These are phyloP conservation scores for Drosophila imparisetae DNA, from an alignment of 2,888 invertebrate genomes.

Conservation along the genomic window DNA sequence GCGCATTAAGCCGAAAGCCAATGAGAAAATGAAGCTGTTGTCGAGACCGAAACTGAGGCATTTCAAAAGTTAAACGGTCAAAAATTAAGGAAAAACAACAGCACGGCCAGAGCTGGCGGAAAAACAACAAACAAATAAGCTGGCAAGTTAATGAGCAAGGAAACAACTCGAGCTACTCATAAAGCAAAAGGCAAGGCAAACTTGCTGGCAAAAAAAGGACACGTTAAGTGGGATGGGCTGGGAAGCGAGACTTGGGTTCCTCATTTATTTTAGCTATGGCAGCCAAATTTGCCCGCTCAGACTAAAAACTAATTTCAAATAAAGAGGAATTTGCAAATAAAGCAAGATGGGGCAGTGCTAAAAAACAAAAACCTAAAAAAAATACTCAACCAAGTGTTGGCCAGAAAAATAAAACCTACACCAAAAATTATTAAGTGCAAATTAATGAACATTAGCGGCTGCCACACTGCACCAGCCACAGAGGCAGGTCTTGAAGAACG, in stretches of 20 bases:
- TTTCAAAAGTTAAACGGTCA: conserved; percentile 73
- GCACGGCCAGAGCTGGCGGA: conserved; percentile 16
- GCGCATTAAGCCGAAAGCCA: conserved; percentile 54
- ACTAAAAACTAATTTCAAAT: conserved; percentile 72
- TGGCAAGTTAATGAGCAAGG: conserved; percentile 69
- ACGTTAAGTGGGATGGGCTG: conserved; percentile 13
- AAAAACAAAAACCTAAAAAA: conserved; percentile 28
- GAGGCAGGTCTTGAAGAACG: conserved; percentile 12
- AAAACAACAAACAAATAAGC: conserved; percentile 51
- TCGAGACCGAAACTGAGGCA: conserved; percentile 28
- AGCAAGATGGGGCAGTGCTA: conserved; percentile 22
- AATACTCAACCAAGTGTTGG: conserved; percentile 20
- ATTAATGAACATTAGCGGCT: conserved; percentile 79
- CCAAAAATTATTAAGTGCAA: conserved; percentile 78
- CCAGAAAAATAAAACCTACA: conserved; percentile 66
- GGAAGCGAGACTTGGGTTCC: conserved; percentile 1
- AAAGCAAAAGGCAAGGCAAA: conserved; percentile 30
- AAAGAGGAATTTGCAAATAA: conserved; percentile 51
- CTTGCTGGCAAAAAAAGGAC: conserved; percentile 22
- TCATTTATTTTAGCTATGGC: conserved; percentile 15
- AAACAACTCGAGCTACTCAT: conserved; percentile 34
- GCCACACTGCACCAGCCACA: conserved; percentile 28
- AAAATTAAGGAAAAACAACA: conserved; percentile 65
- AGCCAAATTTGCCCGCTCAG: conserved; percentile 54
- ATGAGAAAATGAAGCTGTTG: conserved; percentile 18